Evolutionary conservation across 2,888 invertebrate species (phyloP), one percentile per base, ranked within the genome.

Genomic region (Germaria angustata): DNA sequence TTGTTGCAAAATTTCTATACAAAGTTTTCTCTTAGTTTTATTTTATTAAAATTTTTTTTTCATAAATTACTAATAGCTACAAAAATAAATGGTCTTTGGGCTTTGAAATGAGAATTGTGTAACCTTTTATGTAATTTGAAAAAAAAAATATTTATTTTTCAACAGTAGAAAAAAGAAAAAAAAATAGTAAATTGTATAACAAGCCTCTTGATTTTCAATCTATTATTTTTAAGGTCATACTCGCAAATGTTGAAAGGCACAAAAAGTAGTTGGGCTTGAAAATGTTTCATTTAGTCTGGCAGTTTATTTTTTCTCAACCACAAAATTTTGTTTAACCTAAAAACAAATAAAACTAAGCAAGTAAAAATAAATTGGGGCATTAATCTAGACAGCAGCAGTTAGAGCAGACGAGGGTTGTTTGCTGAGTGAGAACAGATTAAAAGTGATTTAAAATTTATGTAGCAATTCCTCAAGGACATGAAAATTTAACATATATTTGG

Each of bases 31-130:
- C 15, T 41, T 53, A n/a, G 15, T 28, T 28, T 68, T 44, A 24
- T 59, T 59, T 59, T 41, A 39, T 20, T 41, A 39, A 41, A 28
- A 24, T 9, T 34, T 44, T 46, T 9, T 34, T 44, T 46, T 22
- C 32, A 65, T 24, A 44, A 34, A 75, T 44, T 34, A 55, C 39
- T n/a, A n/a, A n/a, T 39, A 46, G 28, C 2, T 6, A 66, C 24
- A 44, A 28, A 75, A 57, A 55, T 66, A 66, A 57, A 55, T 55
- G 17, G n/a, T 36, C 9, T 44, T 65, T 65, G 39, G 61, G 63
- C 34, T 65, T 39, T 15, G 7, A 34, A 49, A 49, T 34, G 17
- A 39, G 49, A 66, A 49, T 34, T 49, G 20, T 34, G 22, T 65
- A 49, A 49, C 20, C 46, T 65, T 49, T 20, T 65, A 49, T 46